Conservation (phyloP, 2,113 vertebrate species). For the Epinephelus fuscoguttatus region DNA sequence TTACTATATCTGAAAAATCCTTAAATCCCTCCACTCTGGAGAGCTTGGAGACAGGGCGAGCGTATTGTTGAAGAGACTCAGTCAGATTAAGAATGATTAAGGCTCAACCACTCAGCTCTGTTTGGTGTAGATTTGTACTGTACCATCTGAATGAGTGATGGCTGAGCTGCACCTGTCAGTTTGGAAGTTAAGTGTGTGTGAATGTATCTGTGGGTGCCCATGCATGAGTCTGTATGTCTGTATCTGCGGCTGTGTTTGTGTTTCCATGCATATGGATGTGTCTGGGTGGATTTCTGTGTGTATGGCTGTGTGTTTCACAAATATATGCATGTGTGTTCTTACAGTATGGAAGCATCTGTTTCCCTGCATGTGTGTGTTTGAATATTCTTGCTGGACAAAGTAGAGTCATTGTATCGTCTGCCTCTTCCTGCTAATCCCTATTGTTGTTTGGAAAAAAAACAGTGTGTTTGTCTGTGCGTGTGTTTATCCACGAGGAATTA, state of each 20-base stretch:
- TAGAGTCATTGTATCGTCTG: constrained; percentile 20
- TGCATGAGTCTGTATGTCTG: background rate
- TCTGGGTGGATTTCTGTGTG: background rate
- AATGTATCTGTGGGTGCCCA: constrained; percentile 11
- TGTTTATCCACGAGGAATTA: background rate
- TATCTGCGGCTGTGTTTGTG: background rate
- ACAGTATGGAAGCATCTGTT: background rate
- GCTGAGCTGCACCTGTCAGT: constrained; percentile 54
- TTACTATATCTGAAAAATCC: constrained; percentile 45
- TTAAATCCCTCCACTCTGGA: constrained; percentile 50
- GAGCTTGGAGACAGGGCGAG: constrained; percentile 47
- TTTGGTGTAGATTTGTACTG: constrained; percentile 37
- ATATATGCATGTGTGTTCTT: background rate
- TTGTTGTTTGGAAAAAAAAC: constrained; percentile 10
- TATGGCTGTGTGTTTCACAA: background rate
- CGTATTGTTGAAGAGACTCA: constrained; percentile 49
- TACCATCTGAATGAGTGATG: constrained; percentile 52
- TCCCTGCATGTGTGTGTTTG: background rate
- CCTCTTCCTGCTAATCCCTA: constrained; percentile 29
- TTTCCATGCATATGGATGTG: background rate
- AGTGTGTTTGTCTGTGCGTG: constrained; percentile 12
- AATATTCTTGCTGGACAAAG: constrained; percentile 23
- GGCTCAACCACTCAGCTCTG: constrained; percentile 48
- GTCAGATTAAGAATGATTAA: constrained; percentile 70
- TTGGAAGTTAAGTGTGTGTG: background rate